phyloP scores from a whole-genome alignment of 2,888 invertebrate species.

The Kryphioiulus occultus region DNA sequence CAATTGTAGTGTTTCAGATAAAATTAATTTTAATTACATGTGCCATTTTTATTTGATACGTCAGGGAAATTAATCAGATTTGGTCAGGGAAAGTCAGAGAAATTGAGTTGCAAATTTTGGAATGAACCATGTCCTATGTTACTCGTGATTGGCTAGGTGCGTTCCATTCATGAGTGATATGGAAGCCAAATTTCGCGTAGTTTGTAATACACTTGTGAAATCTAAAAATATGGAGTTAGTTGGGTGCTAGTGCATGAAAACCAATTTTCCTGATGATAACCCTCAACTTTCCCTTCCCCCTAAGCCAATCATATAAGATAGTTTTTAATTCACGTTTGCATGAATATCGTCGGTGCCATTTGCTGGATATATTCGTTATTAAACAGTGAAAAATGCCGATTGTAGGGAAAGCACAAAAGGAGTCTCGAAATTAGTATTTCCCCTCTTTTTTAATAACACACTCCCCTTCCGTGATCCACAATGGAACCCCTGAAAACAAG shows the following conservation, averaged over 20 bases:
- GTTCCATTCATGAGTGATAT: background rate
- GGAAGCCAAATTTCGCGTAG: background rate
- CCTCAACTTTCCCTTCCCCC: background rate
- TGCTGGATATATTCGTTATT: background rate
- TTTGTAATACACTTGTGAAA: background rate
- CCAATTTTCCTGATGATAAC: background rate
- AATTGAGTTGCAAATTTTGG: too few relatives aligned
- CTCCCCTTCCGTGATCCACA: background rate
- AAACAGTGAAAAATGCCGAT: conserved; percentile 9
- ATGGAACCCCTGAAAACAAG: background rate
- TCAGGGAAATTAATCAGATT: too few relatives aligned
- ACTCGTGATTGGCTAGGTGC: background rate
- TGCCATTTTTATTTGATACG: too few relatives aligned
- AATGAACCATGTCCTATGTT: too few relatives aligned
- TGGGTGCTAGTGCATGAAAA: background rate
- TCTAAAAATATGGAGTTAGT: background rate
- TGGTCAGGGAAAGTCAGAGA: too few relatives aligned
- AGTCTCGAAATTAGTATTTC: background rate
- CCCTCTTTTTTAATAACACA: conserved; percentile 1
- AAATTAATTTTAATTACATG: too few relatives aligned
- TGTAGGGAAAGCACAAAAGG: background rate
- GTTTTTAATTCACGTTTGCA: background rate
- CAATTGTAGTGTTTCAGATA: too few relatives aligned
- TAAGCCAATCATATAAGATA: background rate
- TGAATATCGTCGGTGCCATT: background rate